Base-by-base conservation (phyloP, 64 coral and sea anemone species). In the Montipora sp. region DNA sequence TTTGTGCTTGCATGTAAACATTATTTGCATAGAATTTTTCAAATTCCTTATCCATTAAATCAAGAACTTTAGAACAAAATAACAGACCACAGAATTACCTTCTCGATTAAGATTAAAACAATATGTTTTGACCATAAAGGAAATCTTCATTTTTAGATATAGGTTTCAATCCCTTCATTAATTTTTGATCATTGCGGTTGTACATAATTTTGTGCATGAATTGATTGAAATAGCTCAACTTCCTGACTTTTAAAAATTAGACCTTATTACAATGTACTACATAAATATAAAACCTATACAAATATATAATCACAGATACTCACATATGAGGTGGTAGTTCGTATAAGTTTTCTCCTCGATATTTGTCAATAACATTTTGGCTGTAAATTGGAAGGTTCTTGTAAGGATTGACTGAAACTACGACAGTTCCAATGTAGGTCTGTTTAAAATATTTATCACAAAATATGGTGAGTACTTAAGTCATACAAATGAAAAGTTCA, bases 381-480 rank as follows among this genome's bases (percentile, higher is more conserved):
- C 85, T 94, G 80, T 99, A 99, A 49, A 99, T 93, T 49, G 80
- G 89, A 47, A 99, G 43, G 68, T 80, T 80, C 43, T 92, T 94
- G 79, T 99, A 99, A 1, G 98, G 98, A 46, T 99, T 99, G 11
- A 99, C 95, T 2, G 98, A 99, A 2, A 99, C 92, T 12, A 99
- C 94, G 2, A 99, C 98, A n/a, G 95, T 95, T 45, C 98, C 98
- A 48, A 96, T 99, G 85, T 99, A 99, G 1, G 98, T 99, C 98
- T 99, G 27, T 49, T 63, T 1, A 87, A 68, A 77, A 83, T 11
- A 79, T 57, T 15, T 55, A 46, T 2, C 50, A 57, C 73, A 45
- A 86, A 1, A 87, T 75, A 10, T 53, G 2, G 19, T 72, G 11
- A 15, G 10, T 10, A 55, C 5, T 55, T 0, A 55, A 55, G 14